A percentile compares a stretch with the other conserved stretches of the same genome.
These are phyloP conservation scores for Paguma larvata DNA, from an alignment of 2,797 vertebrate genomes.

Conservation along the genomic window DNA sequence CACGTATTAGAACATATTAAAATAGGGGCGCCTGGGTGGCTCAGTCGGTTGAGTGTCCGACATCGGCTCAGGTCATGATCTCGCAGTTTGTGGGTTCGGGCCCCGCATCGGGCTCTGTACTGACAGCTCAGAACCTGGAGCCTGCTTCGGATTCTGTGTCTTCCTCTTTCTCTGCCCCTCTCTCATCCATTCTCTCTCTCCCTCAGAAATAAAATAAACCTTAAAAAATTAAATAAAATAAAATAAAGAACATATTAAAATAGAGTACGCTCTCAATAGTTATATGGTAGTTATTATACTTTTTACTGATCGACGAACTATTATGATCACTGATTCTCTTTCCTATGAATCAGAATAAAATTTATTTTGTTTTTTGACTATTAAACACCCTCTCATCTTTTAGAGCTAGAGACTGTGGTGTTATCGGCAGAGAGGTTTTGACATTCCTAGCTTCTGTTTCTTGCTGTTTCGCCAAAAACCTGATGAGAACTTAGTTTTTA, in stretches of 20 bases:
- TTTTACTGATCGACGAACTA: neutral
- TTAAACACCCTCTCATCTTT: neutral
- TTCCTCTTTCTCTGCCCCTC: too few species aligned
- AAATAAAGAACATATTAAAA: neutral
- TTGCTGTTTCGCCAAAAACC: neutral
- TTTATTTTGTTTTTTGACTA: constrained; percentile 4
- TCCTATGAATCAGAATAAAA: neutral
- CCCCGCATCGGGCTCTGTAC: too few species aligned
- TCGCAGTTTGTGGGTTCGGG: too few species aligned
- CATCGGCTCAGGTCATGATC: too few species aligned
- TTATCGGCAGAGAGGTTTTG: neutral
- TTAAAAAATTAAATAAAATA: too few species aligned
- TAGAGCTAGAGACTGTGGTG: neutral
- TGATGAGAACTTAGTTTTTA: neutral
- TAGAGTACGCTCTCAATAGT: neutral
- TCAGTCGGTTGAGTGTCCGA: too few species aligned
- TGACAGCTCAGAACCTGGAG: too few species aligned
- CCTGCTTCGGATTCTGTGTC: too few species aligned
- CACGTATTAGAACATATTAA: neutral
- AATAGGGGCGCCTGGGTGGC: neutral
- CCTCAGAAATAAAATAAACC: too few species aligned
- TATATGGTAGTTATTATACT: neutral
- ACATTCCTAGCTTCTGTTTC: neutral
- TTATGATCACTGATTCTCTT: neutral
- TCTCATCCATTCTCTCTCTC: too few species aligned